Evolutionary conservation across 1,140 invertebrate species (phyloP).

Genomic region (Lanistes nyassanus): DNA sequence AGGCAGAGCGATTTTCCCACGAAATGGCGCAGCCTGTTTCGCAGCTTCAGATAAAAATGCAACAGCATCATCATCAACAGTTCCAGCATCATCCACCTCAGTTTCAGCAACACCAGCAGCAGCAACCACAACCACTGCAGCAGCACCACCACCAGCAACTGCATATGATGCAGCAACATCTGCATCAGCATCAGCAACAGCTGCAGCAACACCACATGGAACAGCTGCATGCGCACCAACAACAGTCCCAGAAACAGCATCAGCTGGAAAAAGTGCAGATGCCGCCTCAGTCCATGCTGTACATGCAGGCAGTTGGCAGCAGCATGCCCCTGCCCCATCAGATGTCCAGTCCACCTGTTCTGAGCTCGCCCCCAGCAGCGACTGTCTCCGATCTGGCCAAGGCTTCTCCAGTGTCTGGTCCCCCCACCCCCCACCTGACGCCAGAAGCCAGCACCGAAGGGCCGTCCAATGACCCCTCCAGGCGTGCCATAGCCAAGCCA

Average conservation of each 20-base stretch:
- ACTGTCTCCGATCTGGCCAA: conserved; percentile 9
- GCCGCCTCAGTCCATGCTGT: too few relatives aligned
- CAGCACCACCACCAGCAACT: neutral
- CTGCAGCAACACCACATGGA: conserved; percentile 4
- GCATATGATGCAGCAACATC: neutral
- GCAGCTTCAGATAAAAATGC: too few relatives aligned
- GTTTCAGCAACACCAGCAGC: conserved; percentile 20
- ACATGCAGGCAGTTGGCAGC: neutral
- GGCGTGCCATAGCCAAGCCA: conserved; percentile 59
- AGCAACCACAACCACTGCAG: neutral
- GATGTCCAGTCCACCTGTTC: conserved; percentile 3
- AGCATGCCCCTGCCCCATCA: neutral
- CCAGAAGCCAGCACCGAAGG: conserved; percentile 21
- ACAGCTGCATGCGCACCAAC: conserved; percentile 19
- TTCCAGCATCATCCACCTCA: conserved; percentile 22
- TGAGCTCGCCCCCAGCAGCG: conserved; percentile 4
- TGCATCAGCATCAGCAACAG: neutral
- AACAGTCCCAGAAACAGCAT: conserved; percentile 12
- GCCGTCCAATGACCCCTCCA: conserved; percentile 1
- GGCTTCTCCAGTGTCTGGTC: conserved; percentile 16
- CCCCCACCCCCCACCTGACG: conserved; percentile 8
- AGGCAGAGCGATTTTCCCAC: neutral
- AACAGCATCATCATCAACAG: conserved; percentile 27
- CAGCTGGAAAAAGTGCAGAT: neutral
- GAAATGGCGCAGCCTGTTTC: too few relatives aligned